Base-by-base conservation (phyloP, 2,888 invertebrate species). In the Trisateles emortualis region DNA sequence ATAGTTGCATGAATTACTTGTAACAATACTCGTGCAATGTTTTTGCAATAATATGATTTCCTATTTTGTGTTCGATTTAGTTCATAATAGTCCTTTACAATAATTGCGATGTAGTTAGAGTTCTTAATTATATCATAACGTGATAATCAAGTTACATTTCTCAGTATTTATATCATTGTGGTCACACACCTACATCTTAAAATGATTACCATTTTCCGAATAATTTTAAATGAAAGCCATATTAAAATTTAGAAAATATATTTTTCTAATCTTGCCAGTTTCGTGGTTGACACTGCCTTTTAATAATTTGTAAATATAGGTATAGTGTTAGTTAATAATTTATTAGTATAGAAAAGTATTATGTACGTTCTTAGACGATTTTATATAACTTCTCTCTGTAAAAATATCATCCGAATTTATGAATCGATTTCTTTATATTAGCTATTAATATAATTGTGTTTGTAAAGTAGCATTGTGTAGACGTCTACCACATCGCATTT, bases 261-360 rank as follows among this genome's bases (percentile, higher is more conserved):
- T 72, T 86, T 88, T 88, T 88, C 87, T 87, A 83, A 89, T 92
- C 92, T 92, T 92, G 92, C 92, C 92, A 92, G 91, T 87, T 89
- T 88, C 68, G 86, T 86, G 86, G 89, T 88, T 84, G 84, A 86
- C 89, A 90, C 90, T 91, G 91, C 90, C 90, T 85, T 87, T 85
- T 84, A 79, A 75, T 81, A 76, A 78, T 80, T 79, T 91, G 90
- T 91, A 91, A 88, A 91, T 92, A 92, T 90, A 88, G 83, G 53
- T 64, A 53, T 78, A 79, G 72, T 52, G n/a, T 53, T 64, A 72
- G 66, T 24, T 14, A 48, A 26, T 63, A 51, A 66, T 53, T 35
- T 50, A 56, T 57, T 58, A 49, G 33, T 40, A 14, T 64, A 48
- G 40, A 43, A 6, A 59, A 51, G 64, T 58, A 58, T 58, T 64